Conservation (phyloP, 2,888 invertebrate species). For the Melieria crassipennis region DNA sequence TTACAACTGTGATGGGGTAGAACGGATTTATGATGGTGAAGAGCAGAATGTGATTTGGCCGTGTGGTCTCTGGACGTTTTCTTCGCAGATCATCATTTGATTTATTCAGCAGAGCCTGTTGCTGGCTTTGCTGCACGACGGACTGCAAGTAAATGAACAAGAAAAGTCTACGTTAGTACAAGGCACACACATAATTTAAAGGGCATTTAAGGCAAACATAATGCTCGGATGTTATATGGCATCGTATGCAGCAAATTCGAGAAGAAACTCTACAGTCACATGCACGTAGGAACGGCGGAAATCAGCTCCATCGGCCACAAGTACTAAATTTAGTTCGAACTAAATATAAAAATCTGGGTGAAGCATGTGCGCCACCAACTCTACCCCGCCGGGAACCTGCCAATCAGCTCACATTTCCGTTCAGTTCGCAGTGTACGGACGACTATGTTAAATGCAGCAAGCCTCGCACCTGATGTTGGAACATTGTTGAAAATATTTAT, state of each 20-base stretch:
- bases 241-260: not conserved
- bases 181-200: too few relatives aligned
- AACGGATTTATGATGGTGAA: constrained; percentile 98
- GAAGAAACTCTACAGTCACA: too few relatives aligned
- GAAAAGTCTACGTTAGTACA: not conserved
- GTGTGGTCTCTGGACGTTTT: constrained; percentile 83
- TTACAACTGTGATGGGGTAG: constrained; percentile 99
- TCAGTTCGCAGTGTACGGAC: too few relatives aligned
- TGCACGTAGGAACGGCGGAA: too few relatives aligned
- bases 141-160: constrained; percentile 51
- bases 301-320: too few relatives aligned
- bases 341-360: constrained; percentile 18
- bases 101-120: constrained; percentile 63
- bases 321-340: not conserved
- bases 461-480: too few relatives aligned
- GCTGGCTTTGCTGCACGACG: constrained; percentile 62
- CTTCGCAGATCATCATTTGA: constrained; percentile 75
- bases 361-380: not conserved
- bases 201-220: too few relatives aligned
- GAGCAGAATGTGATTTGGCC: constrained; percentile 95
- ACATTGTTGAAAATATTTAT: too few relatives aligned
- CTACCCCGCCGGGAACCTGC: too few relatives aligned
- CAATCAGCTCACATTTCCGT: too few relatives aligned
- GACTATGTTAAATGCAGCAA: too few relatives aligned
- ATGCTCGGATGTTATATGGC: not conserved